These are phyloP conservation scores for Anthopleura xanthogrammica DNA, from an alignment of 92 coral and sea anemone species.

Conservation along the genomic window DNA sequence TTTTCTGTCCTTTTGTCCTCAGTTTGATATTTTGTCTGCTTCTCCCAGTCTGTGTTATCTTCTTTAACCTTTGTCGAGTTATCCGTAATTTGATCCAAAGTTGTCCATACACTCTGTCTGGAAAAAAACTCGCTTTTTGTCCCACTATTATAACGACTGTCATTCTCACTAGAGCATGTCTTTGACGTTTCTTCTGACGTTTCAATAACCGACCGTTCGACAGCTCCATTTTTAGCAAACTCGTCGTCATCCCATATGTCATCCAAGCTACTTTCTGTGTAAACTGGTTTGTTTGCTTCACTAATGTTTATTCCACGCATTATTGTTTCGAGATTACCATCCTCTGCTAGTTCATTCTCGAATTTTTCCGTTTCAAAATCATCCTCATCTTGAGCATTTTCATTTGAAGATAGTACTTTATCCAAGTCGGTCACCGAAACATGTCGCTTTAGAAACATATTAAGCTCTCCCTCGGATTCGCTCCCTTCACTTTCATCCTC, in stretches of 20 bases:
- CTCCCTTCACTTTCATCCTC: constrained; percentile 46
- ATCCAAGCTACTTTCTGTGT: constrained; percentile 22
- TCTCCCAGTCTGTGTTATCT: neutral
- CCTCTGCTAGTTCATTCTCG: constrained; percentile 4
- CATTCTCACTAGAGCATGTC: neutral
- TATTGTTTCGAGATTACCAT: constrained; percentile 29
- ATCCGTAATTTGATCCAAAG: neutral
- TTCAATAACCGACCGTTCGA: neutral
- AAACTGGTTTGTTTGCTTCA: constrained; percentile 6
- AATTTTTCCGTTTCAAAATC: constrained; percentile 21
- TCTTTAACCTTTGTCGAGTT: neutral
- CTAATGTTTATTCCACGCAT: constrained; percentile 22
- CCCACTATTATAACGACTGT: neutral
- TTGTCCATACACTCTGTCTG: constrained; percentile 2
- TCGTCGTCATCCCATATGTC: constrained; percentile 8
- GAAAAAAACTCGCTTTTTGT: neutral
- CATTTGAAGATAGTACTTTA: constrained; percentile 45
- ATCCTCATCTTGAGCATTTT: neutral
- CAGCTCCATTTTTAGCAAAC: neutral
- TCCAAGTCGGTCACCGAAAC: constrained; percentile 84
- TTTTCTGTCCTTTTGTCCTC: neutral
- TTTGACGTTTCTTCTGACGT: neutral
- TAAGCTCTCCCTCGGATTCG: constrained; percentile 42
- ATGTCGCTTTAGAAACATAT: constrained; percentile 69
- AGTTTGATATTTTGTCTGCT: neutral